Base-by-base conservation (phyloP, 1,140 invertebrate species). In the Plodia interpunctella region DNA sequence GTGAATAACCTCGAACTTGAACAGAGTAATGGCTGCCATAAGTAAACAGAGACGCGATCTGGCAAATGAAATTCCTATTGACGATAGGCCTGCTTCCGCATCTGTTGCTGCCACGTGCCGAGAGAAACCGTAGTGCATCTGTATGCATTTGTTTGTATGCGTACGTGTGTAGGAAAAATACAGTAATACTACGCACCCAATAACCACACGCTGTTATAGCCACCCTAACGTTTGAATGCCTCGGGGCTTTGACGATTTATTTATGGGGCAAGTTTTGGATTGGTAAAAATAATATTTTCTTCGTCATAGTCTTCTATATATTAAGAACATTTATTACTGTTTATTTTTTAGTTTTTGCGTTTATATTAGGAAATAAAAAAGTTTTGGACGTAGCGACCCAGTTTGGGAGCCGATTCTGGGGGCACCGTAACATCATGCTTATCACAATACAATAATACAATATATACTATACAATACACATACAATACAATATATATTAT, bases 1-100 rank as follows among this genome's bases (percentile, higher is more conserved):
- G 76, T 80, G 78, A 80, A 83, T 70, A 68, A 85, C 82, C 84
- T 85, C 80, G 82, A 87, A 87, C 84, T 87, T 87, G 84, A 76
- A 74, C 63, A 68, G 38, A 67, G 64, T 66, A 68, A 69, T 66
- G 70, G 70, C 61, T 64, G 62, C 35, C 67, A 59, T 75, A 76
- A 72, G 76, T 87, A 86, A 84, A 84, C 78, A 83, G 62, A 69
- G 67, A 57, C 55, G 59, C 63, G 72, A 55, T 69, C 69, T 69
- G 66, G 68, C 65, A 74, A 79, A 81, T 78, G 72, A 80, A 79
- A 80, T 79, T 80, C 77, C 71, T 70, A 74, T 68, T 38, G 64
- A 76, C 60, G 74, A 79, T 72, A 80, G 74, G 59, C 64, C 62
- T 66, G 70, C 76, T 80, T 83, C 81, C 78, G 77, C 65, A 58